These are phyloP conservation scores for Vireo altiloquus DNA, from an alignment of 2,113 vertebrate genomes.

Conservation along the genomic window DNA sequence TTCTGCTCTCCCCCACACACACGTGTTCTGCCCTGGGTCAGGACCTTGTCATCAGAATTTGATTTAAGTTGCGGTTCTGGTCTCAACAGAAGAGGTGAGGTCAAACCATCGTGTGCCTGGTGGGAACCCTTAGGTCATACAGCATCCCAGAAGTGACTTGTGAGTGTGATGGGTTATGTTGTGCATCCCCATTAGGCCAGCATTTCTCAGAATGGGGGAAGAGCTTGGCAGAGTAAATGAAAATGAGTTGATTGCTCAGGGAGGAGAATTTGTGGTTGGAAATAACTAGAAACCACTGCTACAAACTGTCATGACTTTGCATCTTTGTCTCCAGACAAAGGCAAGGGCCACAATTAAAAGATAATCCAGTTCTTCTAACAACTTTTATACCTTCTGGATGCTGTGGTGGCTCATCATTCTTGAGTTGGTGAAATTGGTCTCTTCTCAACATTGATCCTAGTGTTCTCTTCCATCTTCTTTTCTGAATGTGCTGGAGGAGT, in stretches of 20 bases:
- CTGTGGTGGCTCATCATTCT: neutral
- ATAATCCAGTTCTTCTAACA: neutral
- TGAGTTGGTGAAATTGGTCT: neutral
- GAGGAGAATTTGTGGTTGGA: neutral
- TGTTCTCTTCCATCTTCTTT: neutral
- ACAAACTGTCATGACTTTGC: neutral
- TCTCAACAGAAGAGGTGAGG: neutral
- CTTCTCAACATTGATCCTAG: neutral
- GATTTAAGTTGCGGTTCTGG: neutral
- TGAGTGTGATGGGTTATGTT: neutral
- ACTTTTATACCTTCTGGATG: neutral
- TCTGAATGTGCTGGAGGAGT: neutral
- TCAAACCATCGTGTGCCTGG: neutral
- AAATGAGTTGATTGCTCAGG: neutral
- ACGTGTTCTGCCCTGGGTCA: neutral
- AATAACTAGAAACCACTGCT: neutral
- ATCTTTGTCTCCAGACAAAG: neutral
- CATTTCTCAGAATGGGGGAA: neutral
- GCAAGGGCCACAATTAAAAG: neutral
- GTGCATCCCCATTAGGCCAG: neutral
- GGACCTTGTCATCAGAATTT: neutral
- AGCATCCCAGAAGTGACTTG: neutral
- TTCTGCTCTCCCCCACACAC: neutral
- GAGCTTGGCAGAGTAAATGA: neutral
- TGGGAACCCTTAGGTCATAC: neutral